Evolutionary conservation across 2,797 vertebrate species (phyloP).

Genomic region (Megaceryle alcyon): DNA sequence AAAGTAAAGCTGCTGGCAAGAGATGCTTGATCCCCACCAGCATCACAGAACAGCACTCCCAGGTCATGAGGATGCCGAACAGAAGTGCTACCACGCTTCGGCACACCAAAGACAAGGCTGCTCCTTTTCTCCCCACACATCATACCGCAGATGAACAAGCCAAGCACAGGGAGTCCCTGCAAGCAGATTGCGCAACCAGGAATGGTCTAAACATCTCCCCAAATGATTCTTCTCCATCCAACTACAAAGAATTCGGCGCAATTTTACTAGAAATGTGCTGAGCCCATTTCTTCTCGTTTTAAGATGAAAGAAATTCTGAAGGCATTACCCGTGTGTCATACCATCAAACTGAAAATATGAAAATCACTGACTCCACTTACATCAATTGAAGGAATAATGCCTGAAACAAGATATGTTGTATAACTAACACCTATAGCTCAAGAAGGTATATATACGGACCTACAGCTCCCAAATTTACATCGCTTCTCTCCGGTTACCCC

Average conservation of each 20-base stretch:
- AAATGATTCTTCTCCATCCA: neutral
- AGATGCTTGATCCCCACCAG: neutral
- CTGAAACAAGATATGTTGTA: fast-evolving
- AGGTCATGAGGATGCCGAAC: fast-evolving
- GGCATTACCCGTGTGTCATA: neutral
- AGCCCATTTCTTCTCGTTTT: neutral
- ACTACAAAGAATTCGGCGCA: neutral
- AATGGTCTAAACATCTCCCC: neutral
- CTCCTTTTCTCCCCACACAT: fast-evolving
- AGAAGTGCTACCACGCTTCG: fast-evolving
- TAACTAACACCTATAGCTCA: neutral
- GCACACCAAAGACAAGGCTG: neutral
- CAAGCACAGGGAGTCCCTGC: fast-evolving
- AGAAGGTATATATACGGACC: neutral
- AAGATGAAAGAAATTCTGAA: constrained; percentile 13
- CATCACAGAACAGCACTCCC: fast-evolving
- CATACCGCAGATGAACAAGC: neutral
- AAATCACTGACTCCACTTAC: neutral
- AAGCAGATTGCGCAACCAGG: fast-evolving
- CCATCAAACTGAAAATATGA: neutral
- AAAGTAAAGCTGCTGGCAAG: neutral
- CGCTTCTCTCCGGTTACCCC: neutral
- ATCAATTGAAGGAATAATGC: neutral
- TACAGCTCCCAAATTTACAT: fast-evolving
- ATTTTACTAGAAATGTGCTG: neutral